Evolutionary conservation across 2,797 vertebrate genomes (phyloP).

Genomic region (Pagetopsis macropterus): DNA sequence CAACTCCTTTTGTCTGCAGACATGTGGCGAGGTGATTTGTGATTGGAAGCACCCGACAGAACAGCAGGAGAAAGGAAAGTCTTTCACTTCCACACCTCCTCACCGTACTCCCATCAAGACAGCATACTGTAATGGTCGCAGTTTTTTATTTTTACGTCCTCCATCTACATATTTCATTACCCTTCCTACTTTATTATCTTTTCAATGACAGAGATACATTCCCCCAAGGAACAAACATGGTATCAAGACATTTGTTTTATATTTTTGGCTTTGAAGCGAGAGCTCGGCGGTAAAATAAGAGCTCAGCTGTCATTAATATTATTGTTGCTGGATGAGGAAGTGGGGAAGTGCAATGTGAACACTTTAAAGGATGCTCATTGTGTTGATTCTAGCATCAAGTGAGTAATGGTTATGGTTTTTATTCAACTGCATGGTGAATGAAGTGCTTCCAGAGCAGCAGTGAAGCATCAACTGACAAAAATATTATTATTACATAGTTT

Average conservation of each 20-base stretch:
- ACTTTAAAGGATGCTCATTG: constrained; percentile 35
- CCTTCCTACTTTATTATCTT: constrained; percentile 60
- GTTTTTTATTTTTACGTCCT: constrained; percentile 51
- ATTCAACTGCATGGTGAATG: constrained; percentile 39
- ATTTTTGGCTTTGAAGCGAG: constrained; percentile 58
- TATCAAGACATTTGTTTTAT: constrained; percentile 62
- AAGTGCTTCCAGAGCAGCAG: constrained; percentile 31
- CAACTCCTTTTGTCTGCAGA: constrained; percentile 56
- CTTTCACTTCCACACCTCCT: constrained; percentile 37
- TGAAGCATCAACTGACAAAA: constrained; percentile 16
- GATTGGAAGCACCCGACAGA: constrained; percentile 50
- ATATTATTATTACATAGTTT: constrained; percentile 10
- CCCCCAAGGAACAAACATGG: constrained; percentile 62
- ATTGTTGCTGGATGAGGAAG: constrained; percentile 44
- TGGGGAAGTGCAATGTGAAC: constrained; percentile 46
- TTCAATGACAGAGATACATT: constrained; percentile 68
- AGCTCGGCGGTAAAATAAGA: constrained; percentile 21
- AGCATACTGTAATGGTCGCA: constrained; percentile 43
- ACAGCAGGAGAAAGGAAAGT: constrained; percentile 44
- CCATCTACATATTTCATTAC: constrained; percentile 65
- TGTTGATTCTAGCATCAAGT: constrained; percentile 46
- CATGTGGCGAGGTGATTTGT: constrained; percentile 56
- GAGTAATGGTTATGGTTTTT: constrained; percentile 50
- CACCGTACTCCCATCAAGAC: constrained; percentile 22
- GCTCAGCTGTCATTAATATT: constrained; percentile 61